These are phyloP conservation scores for Dufourea novaeangliae DNA, from an alignment of 1,140 invertebrate genomes.

Conservation along the genomic window DNA sequence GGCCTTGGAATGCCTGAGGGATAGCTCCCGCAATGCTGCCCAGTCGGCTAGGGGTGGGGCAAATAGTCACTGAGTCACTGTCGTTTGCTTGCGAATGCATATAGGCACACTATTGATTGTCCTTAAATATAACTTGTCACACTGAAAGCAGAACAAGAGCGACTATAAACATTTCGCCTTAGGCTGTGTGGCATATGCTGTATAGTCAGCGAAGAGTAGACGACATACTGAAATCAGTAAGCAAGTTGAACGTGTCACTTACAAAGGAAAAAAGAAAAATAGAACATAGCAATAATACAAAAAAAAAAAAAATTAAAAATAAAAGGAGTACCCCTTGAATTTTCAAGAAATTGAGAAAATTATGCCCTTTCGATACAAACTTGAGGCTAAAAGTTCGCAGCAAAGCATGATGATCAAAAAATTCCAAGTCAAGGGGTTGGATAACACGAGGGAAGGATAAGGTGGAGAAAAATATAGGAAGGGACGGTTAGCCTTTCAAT, in stretches of 20 bases:
- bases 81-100: background rate
- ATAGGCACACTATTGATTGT: background rate
- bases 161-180: background rate
- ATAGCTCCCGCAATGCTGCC: too few species aligned
- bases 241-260: background rate
- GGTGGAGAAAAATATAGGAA: background rate
- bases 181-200: background rate
- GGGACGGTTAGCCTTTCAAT: background rate
- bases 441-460: background rate
- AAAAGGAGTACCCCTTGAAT: too few species aligned
- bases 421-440: background rate
- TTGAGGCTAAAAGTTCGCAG: background rate
- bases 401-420: background rate
- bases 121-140: background rate
- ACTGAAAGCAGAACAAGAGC: constrained; percentile 6
- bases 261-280: background rate
- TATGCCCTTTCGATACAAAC: background rate
- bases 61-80: background rate
- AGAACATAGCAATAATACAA: too few species aligned
- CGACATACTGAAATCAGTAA: background rate
- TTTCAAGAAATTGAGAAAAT: too few species aligned
- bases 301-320: too few species aligned
- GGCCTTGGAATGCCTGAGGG: too few species aligned
- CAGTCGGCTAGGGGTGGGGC: too few species aligned
- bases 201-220: background rate